These are phyloP conservation scores for Dicentrarchus labrax DNA, from an alignment of 2,113 vertebrate species.

Conservation along the genomic window DNA sequence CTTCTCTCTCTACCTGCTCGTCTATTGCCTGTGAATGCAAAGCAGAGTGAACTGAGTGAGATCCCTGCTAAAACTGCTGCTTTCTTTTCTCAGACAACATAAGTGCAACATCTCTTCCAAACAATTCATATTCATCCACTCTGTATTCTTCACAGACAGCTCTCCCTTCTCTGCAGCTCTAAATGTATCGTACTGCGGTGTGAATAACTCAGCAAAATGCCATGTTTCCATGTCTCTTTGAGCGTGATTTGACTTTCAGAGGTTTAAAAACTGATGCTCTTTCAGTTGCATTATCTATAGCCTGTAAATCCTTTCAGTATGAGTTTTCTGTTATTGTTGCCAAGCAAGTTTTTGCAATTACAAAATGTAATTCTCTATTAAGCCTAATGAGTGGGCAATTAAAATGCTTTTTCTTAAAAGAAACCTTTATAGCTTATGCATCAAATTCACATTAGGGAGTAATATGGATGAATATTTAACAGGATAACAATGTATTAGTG, in stretches of 20 bases:
- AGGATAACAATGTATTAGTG: background rate
- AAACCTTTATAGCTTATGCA: background rate
- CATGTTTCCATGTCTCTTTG: background rate
- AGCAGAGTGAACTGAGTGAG: constrained; percentile 29
- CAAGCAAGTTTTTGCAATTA: background rate
- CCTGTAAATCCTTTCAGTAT: background rate
- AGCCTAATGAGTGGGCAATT: background rate
- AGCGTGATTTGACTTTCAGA: background rate
- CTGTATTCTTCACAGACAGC: constrained; percentile 10
- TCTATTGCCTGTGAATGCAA: constrained; percentile 81
- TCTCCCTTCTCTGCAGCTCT: background rate
- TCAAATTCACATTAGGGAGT: background rate
- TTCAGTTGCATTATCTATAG: background rate
- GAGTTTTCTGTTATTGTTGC: background rate
- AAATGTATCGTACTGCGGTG: background rate
- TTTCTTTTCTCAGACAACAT: background rate
- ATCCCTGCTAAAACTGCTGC: background rate
- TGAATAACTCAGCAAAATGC: background rate
- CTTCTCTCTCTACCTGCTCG: constrained; percentile 88
- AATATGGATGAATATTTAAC: background rate
- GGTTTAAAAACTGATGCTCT: background rate
- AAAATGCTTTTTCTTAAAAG: too few species aligned
- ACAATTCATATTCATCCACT: background rate
- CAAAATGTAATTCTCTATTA: background rate
- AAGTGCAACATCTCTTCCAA: background rate